Percentiles rank a stretch among this genome's conserved stretches.
These are phyloP conservation scores for Yponomeuta malinellus DNA, from an alignment of 2,888 invertebrate species.

Conservation along the genomic window DNA sequence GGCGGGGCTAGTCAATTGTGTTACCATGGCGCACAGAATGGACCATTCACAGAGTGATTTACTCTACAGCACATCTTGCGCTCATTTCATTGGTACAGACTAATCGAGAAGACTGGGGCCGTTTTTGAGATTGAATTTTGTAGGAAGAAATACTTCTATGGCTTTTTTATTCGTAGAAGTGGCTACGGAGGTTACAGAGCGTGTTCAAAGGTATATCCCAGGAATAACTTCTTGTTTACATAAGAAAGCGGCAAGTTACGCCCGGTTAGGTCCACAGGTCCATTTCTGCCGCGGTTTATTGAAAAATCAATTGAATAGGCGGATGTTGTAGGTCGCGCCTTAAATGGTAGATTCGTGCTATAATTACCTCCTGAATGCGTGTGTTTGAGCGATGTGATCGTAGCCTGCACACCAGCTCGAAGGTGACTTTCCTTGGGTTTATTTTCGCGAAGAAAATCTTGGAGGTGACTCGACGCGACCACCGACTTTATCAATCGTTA, in stretches of 20 bases:
- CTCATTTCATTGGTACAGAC: no score
- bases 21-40: no score
- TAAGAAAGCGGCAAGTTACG: background rate
- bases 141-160: no score
- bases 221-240: background rate
- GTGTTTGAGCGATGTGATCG: background rate
- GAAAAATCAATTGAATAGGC: constrained; percentile 54
- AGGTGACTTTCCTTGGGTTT: constrained; percentile 7
- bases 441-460: constrained; percentile 1
- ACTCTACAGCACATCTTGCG: no score
- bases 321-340: constrained; percentile 20
- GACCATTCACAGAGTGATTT: no score
- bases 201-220: background rate
- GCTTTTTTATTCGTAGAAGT: no score
- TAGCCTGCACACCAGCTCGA: background rate
- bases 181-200: background rate
- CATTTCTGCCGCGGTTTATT: constrained; percentile 44
- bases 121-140: no score
- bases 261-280: constrained; percentile 23
- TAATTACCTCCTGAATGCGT: constrained; percentile 8
- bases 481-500: constrained; percentile 14
- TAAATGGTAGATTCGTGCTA: background rate
- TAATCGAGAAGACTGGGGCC: no score
- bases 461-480: background rate
- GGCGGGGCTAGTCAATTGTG: no score